phyloP scores from a whole-genome alignment of 2,113 vertebrate genomes.

The Heteronetta atricapilla region DNA sequence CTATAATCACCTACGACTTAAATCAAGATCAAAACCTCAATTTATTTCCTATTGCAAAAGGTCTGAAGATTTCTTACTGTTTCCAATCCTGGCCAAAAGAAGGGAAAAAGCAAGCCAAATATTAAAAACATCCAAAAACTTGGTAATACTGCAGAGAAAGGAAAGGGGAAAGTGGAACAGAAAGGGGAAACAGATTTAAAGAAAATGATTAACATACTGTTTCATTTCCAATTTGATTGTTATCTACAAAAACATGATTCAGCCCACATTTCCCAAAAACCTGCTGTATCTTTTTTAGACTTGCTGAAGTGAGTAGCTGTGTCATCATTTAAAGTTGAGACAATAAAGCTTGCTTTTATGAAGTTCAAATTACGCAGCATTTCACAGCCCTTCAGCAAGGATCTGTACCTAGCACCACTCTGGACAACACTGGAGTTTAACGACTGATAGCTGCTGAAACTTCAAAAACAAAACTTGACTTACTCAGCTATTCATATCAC shows the following conservation, averaged over 20 bases:
- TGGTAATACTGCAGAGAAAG: not conserved
- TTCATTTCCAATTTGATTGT: not conserved
- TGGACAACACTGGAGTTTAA: not conserved
- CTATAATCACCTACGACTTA: not conserved
- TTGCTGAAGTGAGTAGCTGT: not conserved
- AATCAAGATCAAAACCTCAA: not conserved
- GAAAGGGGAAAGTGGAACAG: not conserved
- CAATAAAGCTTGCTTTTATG: not conserved
- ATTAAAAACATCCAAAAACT: not conserved
- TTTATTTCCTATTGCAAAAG: not conserved
- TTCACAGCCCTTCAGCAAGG: not conserved
- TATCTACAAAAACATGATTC: not conserved
- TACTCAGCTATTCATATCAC: not conserved
- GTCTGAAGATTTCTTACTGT: not conserved
- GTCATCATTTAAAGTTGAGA: not conserved
- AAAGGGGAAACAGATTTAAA: not conserved
- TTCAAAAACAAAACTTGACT: not conserved
- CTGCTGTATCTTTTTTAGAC: not conserved
- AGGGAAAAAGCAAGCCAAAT: not conserved
- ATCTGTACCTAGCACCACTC: not conserved
- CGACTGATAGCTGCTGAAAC: not conserved
- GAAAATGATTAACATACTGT: not conserved
- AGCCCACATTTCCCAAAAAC: not conserved
- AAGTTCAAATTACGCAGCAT: not conserved
- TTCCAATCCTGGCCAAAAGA: not conserved